Evolutionary conservation across 2,113 vertebrate genomes (phyloP), one percentile per base, ranked within the genome.

Genomic region (Ptyas mucosa): DNA sequence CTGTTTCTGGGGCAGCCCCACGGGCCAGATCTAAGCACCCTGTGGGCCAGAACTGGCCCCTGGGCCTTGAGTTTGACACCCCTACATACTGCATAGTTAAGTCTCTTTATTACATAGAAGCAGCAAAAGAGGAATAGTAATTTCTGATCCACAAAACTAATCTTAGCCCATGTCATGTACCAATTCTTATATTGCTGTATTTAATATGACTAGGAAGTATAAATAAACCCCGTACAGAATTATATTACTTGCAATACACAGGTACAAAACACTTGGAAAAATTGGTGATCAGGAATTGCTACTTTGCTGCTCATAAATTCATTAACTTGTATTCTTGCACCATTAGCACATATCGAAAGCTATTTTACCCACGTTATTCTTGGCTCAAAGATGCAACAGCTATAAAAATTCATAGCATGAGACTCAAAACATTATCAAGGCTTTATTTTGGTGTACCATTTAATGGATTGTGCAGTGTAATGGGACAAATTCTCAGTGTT

Each of bases 341-440:
- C 89, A 94, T 94, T 94, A 92, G 94, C 93, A 95, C 94, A 92
- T 97, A 96, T 91, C 26, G 89, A 97, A 90, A 94, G 95, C 92
- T 96, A 57, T 96, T 97, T 95, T 97, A 97, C 97, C 97, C 95
- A 96, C 94, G 94, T 97, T 97, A 98, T 97, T 98, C 95, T 97
- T 97, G 97, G 95, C 96, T 97, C 95, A 97, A 96, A 97, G 97
- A 97, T 96, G 96, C 93, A 96, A 97, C 97, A 97, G 96, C 96
- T 97, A 96, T 97, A 97, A 97, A 98, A 97, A 96, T 96, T 97
- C 96, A 96, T 97, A 96, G 96, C 97, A 98, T 96, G 96, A 97
- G 96, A 95, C 97, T 94, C 95, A 95, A 96, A 97, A 96, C 94
- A 89, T 96, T 95, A 96, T 97, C 97, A 97, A 97, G 97, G 96